phyloP scores from a whole-genome alignment of 2,113 vertebrate species.

The Heptranchias perlo region DNA sequence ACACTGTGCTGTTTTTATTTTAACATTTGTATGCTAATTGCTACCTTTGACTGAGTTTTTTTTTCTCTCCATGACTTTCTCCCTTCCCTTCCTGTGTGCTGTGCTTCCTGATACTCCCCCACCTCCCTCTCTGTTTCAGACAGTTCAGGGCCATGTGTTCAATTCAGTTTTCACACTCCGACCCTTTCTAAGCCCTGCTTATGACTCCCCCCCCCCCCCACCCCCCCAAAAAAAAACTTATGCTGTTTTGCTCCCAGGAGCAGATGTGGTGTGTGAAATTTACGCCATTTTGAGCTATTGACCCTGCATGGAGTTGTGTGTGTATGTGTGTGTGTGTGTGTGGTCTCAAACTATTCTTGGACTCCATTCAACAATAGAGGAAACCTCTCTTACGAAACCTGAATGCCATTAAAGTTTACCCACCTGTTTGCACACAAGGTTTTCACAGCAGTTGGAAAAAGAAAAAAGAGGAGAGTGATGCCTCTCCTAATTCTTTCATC shows the following conservation, averaged over 20 bases:
- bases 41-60: conserved; percentile 26
- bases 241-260: conserved; percentile 70
- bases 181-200: conserved; percentile 75
- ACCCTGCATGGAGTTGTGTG: conserved; percentile 48
- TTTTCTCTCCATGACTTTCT: conserved; percentile 15
- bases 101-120: conserved; percentile 43
- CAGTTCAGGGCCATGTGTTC: conserved; percentile 50
- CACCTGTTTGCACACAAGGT: conserved; percentile 74
- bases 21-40: conserved; percentile 30
- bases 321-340: conserved; percentile 60
- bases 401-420: conserved; percentile 75
- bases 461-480: conserved; percentile 46
- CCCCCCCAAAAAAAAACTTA: conserved; percentile 64
- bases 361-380: conserved; percentile 88
- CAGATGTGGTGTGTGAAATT: conserved; percentile 86
- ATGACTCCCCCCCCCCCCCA: conserved; percentile 56
- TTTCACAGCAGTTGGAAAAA: conserved; percentile 59
- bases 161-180: conserved; percentile 76
- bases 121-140: conserved; percentile 52
- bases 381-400: conserved; percentile 52
- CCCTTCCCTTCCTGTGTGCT: conserved; percentile 18
- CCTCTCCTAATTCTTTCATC: conserved; percentile 42
- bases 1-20: conserved; percentile 34
- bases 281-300: conserved; percentile 80
- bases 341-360: conserved; percentile 93